Percentiles rank a stretch among this genome's conserved stretches.
phyloP scores from a whole-genome alignment of 2,113 vertebrate species.

The Bos javanicus region DNA sequence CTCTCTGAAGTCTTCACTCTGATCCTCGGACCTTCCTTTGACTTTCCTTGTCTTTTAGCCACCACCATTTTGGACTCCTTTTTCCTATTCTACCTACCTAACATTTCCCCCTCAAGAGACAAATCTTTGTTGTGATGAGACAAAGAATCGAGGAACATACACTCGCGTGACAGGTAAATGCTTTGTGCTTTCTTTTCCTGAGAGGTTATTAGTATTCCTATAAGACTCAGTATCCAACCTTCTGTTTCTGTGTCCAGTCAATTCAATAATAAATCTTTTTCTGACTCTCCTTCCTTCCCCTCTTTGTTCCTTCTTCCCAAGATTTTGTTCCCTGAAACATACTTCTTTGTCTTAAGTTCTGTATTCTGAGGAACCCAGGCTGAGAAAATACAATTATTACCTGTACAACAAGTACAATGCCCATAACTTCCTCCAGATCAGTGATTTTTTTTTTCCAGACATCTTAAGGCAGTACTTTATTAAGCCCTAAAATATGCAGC shows the following conservation, averaged over 20 bases:
- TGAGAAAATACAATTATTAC: background rate
- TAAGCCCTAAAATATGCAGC: background rate
- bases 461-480: background rate
- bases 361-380: background rate
- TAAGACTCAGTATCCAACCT: background rate
- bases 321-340: background rate
- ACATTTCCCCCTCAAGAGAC: too few species aligned
- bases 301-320: background rate
- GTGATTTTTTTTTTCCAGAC: background rate
- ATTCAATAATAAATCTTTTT: background rate
- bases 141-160: too few species aligned
- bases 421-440: background rate
- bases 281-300: background rate
- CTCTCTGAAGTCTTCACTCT: too few species aligned
- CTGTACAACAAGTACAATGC: background rate
- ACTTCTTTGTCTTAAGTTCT: background rate
- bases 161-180: background rate
- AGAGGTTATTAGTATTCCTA: background rate
- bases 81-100: too few species aligned
- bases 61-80: too few species aligned
- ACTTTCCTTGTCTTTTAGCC: too few species aligned
- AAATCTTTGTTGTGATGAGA: too few species aligned
- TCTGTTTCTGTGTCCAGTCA: background rate
- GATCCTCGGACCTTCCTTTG: too few species aligned
- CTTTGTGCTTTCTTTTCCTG: background rate